Evolutionary conservation across 1,140 invertebrate genomes (phyloP), one percentile per base, ranked within the genome.

Genomic region (Probaryconus sp.): DNA sequence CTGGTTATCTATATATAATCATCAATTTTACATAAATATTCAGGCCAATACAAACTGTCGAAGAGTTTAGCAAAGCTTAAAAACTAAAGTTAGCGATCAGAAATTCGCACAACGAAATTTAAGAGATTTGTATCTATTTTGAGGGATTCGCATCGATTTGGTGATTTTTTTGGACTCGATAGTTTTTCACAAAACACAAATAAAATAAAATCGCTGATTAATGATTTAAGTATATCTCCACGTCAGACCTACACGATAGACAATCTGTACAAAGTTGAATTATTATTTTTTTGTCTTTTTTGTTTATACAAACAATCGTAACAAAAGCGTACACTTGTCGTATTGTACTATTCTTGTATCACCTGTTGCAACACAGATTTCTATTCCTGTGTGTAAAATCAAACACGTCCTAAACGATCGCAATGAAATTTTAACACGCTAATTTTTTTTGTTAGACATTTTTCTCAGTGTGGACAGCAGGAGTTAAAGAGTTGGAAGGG

Each of bases 241-340:
- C 50, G 31, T 67, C 28, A 43, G 30, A 67, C 50, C 33, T 40
- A 48, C 43, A 58, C 37, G 53, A 68, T 16, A 24, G 64, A 68
- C 43, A 68, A 60, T 60, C 64, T 68, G 64, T 68, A 68, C 64
- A 68, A 68, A 68, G 45, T 68, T 58, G 51, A 43, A 56, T 42
- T n/a, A n/a, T n/a, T n/a, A n/a, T 18, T 45, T 55, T 38, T 55
- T 53, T 37, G 9, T 42, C 42, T 48, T 50, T 33, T 67, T 58
- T 50, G 40, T 58, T 67, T 58, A 42, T 68, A 68, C 53, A 68
- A 68, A 68, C 64, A 68, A 68, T 68, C 51, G 21, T 67, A 67
- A 67, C 51, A 67, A 67, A 67, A 67, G 43, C 33, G 51, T 50
- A 31, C 63, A 56, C 43, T 50, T 43, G 3, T 43, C 21, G 28